phyloP scores from a whole-genome alignment of 2,797 vertebrate genomes.

The Jordanella pulchra region DNA sequence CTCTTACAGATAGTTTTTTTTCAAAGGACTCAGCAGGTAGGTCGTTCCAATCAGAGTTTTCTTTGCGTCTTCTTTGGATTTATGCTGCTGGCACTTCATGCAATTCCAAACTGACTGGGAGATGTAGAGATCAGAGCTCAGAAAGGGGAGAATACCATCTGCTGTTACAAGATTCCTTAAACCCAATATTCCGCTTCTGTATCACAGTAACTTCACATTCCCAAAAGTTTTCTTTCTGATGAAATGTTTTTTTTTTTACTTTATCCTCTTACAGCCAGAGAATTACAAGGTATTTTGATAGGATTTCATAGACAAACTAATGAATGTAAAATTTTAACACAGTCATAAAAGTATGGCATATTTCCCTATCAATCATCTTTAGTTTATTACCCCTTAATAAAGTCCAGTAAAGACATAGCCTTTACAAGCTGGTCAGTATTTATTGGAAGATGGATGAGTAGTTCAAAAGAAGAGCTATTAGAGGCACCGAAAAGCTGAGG shows the following conservation, averaged over 20 bases:
- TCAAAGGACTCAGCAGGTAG: conserved; percentile 1
- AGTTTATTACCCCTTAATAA: neutral
- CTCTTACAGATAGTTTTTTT: neutral
- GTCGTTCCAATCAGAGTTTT: conserved; percentile 4
- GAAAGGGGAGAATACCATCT: conserved; percentile 1
- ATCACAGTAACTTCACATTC: neutral
- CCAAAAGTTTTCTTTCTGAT: neutral
- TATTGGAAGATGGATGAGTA: neutral
- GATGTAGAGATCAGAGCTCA: neutral
- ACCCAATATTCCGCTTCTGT: neutral
- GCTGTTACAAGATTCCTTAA: neutral
- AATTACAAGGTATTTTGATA: neutral
- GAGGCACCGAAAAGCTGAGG: neutral
- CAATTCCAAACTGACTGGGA: conserved; percentile 11
- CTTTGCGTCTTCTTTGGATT: conserved; percentile 14
- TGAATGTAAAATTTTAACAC: neutral
- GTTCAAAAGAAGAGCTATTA: neutral
- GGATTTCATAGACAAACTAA: neutral
- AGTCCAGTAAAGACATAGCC: neutral
- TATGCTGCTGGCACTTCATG: conserved; percentile 6
- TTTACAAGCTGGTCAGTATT: neutral
- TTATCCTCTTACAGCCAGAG: neutral
- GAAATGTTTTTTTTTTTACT: neutral
- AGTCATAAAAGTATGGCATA: neutral
- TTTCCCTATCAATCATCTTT: neutral